These are phyloP conservation scores for Pseudomyrmex concolor DNA, from an alignment of 1,140 invertebrate species.

Conservation along the genomic window DNA sequence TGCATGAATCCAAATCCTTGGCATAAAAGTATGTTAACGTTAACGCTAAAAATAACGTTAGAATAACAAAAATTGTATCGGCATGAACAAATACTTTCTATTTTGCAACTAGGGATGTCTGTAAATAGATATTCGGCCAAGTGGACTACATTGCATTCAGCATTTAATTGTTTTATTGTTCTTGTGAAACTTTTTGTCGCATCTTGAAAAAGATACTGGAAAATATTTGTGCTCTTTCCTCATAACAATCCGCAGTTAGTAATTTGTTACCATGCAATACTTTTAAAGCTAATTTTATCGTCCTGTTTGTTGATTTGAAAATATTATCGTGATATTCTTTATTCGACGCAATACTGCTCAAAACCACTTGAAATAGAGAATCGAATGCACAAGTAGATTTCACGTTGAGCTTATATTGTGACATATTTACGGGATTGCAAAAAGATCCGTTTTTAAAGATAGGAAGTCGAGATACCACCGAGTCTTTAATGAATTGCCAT, in stretches of 20 bases:
- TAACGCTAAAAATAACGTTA: neutral
- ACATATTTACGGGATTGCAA: neutral
- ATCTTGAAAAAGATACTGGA: neutral
- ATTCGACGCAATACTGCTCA: slow-evolving; percentile 4
- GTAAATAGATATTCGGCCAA: slow-evolving; percentile 1
- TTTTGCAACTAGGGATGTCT: neutral
- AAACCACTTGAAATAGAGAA: slow-evolving; percentile 13
- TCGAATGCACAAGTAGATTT: slow-evolving; percentile 12
- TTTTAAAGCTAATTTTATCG: neutral
- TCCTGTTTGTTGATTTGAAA: neutral
- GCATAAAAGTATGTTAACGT: neutral
- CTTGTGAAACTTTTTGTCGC: neutral
- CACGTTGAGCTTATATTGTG: slow-evolving; percentile 6
- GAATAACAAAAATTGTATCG: neutral
- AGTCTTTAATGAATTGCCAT: slow-evolving; percentile 19
- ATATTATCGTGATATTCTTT: neutral
- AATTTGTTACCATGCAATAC: neutral
- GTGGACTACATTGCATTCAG: slow-evolving; percentile 17
- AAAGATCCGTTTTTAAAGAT: neutral
- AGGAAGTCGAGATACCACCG: neutral
- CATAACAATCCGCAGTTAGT: neutral
- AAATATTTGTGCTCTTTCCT: slow-evolving; percentile 17
- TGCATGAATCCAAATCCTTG: neutral
- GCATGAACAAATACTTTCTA: neutral
- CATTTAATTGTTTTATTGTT: slow-evolving; percentile 9